A percentile compares a stretch with the other conserved stretches of the same genome.
These are phyloP conservation scores for Hippoglossus stenolepis DNA, from an alignment of 2,113 vertebrate species.

Conservation along the genomic window DNA sequence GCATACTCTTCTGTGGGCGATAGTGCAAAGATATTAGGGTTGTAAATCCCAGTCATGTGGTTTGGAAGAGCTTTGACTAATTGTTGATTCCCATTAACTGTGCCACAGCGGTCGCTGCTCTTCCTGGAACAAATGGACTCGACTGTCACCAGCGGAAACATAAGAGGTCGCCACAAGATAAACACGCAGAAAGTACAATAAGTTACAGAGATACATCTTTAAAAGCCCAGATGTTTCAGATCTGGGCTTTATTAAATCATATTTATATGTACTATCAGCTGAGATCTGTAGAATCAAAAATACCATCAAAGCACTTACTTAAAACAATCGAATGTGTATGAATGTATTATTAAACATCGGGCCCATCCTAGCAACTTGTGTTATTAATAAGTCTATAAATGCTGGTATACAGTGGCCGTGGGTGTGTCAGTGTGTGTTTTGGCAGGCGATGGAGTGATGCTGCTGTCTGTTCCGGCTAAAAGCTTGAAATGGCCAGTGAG, in stretches of 20 bases:
- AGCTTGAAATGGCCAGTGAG: constrained; percentile 49
- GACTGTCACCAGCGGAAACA: not conserved
- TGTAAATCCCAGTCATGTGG: not conserved
- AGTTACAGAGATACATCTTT: not conserved
- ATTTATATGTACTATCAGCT: no score
- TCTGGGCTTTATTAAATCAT: no score
- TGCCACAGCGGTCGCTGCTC: not conserved
- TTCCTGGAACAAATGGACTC: constrained; percentile 14
- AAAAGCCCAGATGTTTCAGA: no score
- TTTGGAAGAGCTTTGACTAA: constrained; percentile 15
- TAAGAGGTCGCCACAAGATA: not conserved
- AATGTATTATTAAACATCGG: not conserved
- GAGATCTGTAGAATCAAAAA: not conserved
- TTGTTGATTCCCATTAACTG: constrained; percentile 6
- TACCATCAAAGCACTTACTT: not conserved
- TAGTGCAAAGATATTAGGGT: not conserved
- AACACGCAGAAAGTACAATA: not conserved
- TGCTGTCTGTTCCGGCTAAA: not conserved
- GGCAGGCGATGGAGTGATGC: constrained; percentile 15
- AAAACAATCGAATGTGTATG: not conserved
- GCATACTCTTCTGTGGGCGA: not conserved
- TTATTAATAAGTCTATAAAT: constrained; percentile 15
- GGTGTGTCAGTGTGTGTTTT: not conserved
- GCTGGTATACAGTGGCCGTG: not conserved
- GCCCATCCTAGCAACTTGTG: not conserved